A percentile compares a stretch with the other conserved stretches of the same genome.
Conservation (phyloP, 2,888 invertebrate species). For the Tinea pellionella region DNA sequence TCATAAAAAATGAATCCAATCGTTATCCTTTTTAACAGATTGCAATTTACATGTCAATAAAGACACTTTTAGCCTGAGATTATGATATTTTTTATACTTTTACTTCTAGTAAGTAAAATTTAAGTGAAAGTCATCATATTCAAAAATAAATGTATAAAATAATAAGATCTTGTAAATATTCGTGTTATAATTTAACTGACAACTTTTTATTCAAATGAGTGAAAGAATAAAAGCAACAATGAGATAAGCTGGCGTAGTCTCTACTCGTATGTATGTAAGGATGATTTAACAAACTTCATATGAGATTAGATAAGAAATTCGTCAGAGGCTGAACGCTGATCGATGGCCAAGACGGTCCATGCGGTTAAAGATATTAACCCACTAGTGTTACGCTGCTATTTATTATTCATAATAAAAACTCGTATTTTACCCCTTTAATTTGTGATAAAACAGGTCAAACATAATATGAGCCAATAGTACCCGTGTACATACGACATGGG, state of each 20-base stretch:
- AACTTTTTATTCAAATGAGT: not conserved
- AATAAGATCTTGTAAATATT: not conserved
- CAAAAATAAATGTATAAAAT: not conserved
- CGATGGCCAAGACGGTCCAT: not conserved
- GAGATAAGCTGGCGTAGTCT: not conserved
- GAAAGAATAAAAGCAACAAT: not conserved
- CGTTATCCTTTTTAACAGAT: not conserved
- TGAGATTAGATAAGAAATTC: slow-evolving; percentile 11
- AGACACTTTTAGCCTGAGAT: not conserved
- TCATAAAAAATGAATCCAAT: not conserved
- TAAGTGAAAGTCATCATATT: not conserved
- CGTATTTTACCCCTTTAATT: too few relatives aligned
- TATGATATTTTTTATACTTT: slow-evolving; percentile 8
- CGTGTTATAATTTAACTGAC: not conserved
- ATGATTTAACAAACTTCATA: slow-evolving; percentile 11
- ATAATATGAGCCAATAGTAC: too few relatives aligned
- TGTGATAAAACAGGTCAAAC: too few relatives aligned
- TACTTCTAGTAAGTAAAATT: not conserved
- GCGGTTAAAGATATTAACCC: not conserved
- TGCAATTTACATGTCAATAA: slow-evolving; percentile 2
- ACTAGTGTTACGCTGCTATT: not conserved
- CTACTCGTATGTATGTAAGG: not conserved
- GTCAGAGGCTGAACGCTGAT: slow-evolving; percentile 4
- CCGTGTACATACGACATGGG: too few relatives aligned
- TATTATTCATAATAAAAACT: too few relatives aligned